These are phyloP conservation scores for Mungos mungo DNA, from an alignment of 2,113 vertebrate genomes.

Conservation along the genomic window DNA sequence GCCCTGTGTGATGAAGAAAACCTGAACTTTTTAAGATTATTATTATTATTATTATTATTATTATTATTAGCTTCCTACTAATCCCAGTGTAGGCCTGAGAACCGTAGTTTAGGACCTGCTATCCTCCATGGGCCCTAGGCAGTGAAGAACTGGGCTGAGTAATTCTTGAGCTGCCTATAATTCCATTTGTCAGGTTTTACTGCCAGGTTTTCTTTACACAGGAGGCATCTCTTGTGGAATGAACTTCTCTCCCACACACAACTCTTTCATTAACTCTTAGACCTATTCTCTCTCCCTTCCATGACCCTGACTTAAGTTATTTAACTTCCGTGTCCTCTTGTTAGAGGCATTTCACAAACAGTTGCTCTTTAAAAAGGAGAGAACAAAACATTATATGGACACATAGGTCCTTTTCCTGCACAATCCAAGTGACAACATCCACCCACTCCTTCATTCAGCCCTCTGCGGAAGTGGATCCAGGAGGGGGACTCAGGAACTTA, in stretches of 20 bases:
- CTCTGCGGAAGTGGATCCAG: not conserved
- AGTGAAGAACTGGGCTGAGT: not conserved
- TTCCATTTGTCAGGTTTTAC: not conserved
- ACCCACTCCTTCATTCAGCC: not conserved
- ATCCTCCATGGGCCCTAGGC: not conserved
- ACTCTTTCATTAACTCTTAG: slow-evolving; percentile 53
- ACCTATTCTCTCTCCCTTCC: slow-evolving; percentile 12
- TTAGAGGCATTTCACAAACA: slow-evolving; percentile 45
- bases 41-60: not conserved
- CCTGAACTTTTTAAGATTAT: not conserved
- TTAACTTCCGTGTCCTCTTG: slow-evolving; percentile 58
- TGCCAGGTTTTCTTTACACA: not conserved
- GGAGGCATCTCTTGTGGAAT: slow-evolving; percentile 38
- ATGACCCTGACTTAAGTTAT: slow-evolving; percentile 52
- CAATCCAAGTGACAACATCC: not conserved
- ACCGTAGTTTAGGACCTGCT: not conserved
- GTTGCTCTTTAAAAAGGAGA: slow-evolving; percentile 41
- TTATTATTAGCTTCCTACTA: not conserved
- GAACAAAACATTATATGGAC: not conserved
- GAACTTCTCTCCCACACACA: slow-evolving; percentile 33
- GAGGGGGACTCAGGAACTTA: not conserved
- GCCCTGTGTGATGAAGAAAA: not conserved
- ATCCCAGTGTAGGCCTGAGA: not conserved
- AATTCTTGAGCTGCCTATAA: not conserved
- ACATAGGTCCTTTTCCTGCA: not conserved